Percentiles rank a stretch among this genome's conserved stretches.
These are phyloP conservation scores for Poecilia picta DNA, from an alignment of 2,797 vertebrate species.

Conservation along the genomic window DNA sequence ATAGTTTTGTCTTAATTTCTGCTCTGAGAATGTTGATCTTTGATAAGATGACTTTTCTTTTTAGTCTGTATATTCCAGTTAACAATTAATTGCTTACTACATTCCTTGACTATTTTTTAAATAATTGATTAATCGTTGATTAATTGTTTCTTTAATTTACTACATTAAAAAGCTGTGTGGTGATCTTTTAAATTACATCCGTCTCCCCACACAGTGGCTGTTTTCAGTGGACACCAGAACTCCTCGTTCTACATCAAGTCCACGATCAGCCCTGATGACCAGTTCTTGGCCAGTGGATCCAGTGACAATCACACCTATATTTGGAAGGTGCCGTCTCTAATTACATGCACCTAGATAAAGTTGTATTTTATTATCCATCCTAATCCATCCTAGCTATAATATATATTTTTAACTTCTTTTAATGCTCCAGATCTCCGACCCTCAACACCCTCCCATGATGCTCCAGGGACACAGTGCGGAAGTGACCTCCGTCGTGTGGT, in stretches of 20 bases:
- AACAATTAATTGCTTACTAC: too few relatives aligned
- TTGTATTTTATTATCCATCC: not conserved
- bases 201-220: slow-evolving; percentile 79
- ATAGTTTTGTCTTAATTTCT: too few relatives aligned
- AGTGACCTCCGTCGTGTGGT: slow-evolving; percentile 95
- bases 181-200: not conserved
- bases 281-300: slow-evolving; percentile 94
- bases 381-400: not conserved
- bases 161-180: not conserved
- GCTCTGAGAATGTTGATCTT: too few relatives aligned
- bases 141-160: not conserved
- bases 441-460: slow-evolving; percentile 83
- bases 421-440: slow-evolving; percentile 85
- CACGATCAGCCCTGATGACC: slow-evolving; percentile 91
- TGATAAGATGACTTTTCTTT: too few relatives aligned
- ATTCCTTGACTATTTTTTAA: not conserved
- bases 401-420: slow-evolving; percentile 2
- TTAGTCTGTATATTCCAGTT: too few relatives aligned
- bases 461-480: slow-evolving; percentile 94
- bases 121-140: too few relatives aligned
- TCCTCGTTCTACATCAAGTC: slow-evolving; percentile 96
- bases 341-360: not conserved
- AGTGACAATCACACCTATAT: slow-evolving; percentile 91
- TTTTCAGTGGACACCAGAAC: slow-evolving; percentile 93
- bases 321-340: slow-evolving; percentile 87